Evolutionary conservation across 1,140 invertebrate species (phyloP).

Genomic region (Aradophagus sp.): DNA sequence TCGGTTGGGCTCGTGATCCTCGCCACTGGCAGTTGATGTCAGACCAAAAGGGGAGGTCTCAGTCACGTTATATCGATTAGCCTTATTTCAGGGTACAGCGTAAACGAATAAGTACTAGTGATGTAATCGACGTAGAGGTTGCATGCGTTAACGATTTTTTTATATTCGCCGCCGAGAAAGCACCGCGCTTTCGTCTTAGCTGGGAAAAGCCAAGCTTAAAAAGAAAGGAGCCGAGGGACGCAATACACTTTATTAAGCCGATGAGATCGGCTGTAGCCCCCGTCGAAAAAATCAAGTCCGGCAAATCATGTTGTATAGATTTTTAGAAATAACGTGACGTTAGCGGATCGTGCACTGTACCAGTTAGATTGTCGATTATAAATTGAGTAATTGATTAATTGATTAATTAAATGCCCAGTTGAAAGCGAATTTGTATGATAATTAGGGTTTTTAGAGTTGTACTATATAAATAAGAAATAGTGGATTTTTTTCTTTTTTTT

Average conservation of each 20-base stretch:
- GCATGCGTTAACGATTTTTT: conserved; percentile 40
- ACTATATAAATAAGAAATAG: conserved; percentile 13
- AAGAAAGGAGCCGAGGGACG: conserved; percentile 12
- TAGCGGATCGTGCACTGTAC: conserved; percentile 39
- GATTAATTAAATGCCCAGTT: conserved; percentile 25
- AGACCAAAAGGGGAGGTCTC: conserved; percentile 36
- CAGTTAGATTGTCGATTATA: conserved; percentile 41
- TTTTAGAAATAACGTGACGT: conserved; percentile 47
- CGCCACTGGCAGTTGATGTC: no score
- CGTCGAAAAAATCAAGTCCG: not conserved
- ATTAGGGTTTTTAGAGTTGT: not conserved
- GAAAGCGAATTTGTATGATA: conserved; percentile 34
- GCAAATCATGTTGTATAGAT: conserved; percentile 42
- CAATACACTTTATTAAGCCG: conserved; percentile 6
- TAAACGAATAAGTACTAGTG: conserved; percentile 54
- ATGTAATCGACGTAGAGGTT: conserved; percentile 48
- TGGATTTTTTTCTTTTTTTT: no score
- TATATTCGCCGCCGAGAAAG: conserved; percentile 20
- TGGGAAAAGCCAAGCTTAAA: conserved; percentile 39
- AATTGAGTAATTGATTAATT: no score
- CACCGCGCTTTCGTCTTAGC: conserved; percentile 2
- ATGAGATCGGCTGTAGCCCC: conserved; percentile 22
- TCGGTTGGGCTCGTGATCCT: no score
- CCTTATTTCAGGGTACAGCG: conserved; percentile 51
- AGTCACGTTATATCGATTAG: conserved; percentile 55